A percentile compares a stretch with the other conserved stretches of the same genome.
Evolutionary conservation across 1,140 invertebrate genomes (phyloP).

Genomic region (Brachionus asplanchnoidis): DNA sequence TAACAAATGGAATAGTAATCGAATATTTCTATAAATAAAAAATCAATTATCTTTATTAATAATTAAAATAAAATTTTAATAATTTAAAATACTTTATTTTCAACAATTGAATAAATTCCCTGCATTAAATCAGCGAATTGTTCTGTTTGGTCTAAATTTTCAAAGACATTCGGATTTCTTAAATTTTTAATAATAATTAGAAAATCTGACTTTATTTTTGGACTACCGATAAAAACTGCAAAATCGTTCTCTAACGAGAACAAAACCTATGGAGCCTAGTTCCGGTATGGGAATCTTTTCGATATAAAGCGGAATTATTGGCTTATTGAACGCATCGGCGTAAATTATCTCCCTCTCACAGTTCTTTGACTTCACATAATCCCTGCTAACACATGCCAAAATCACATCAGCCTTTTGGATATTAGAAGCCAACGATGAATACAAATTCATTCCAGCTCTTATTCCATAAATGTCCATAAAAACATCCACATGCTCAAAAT

Average conservation of each 20-base stretch:
- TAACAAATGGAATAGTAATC: not conserved
- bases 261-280: not conserved
- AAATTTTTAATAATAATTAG: not conserved
- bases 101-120: not conserved
- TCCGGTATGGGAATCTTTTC: conserved; percentile 5
- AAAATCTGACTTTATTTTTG: not conserved
- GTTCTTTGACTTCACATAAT: conserved; percentile 12
- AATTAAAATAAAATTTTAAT: not conserved
- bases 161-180: conserved; percentile 10
- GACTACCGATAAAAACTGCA: not conserved
- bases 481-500: not conserved
- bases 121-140: not conserved
- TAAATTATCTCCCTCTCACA: conserved; percentile 13
- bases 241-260: not conserved
- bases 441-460: not conserved
- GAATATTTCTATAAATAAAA: not conserved
- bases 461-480: conserved; percentile 23
- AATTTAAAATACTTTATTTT: not conserved
- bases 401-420: conserved; percentile 1
- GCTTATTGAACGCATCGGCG: conserved; percentile 11
- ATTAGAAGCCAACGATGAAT: not conserved
- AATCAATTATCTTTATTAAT: not conserved
- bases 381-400: not conserved
- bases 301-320: not conserved
- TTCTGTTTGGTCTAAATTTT: not conserved